Evolutionary conservation across 2,888 invertebrate species (phyloP).

Genomic region (Nomada lathburiana): DNA sequence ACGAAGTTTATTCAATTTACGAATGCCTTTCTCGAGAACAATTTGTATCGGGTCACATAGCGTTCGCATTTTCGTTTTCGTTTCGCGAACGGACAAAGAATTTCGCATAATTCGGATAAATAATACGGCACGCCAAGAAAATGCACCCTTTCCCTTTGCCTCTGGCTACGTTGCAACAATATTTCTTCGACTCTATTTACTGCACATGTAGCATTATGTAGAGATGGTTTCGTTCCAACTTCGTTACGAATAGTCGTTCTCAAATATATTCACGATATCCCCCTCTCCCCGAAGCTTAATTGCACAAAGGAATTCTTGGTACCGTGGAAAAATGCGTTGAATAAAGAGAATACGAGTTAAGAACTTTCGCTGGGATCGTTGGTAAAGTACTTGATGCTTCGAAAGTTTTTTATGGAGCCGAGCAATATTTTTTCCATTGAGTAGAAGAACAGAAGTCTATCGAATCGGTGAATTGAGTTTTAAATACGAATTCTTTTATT

Average conservation of each 20-base stretch:
- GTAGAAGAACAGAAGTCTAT: background rate
- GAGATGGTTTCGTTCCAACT: background rate
- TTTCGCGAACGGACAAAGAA: slow-evolving; percentile 14
- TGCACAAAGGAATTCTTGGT: slow-evolving; percentile 25
- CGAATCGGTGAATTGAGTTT: slow-evolving; percentile 3
- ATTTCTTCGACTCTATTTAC: slow-evolving; percentile 11
- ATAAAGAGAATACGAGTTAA: slow-evolving; percentile 10
- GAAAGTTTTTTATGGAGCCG: slow-evolving; percentile 9
- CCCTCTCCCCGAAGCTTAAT: slow-evolving; percentile 1
- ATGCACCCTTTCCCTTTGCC: background rate
- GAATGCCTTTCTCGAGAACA: slow-evolving; percentile 29
- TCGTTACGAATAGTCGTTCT: background rate
- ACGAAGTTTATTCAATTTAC: slow-evolving; percentile 55
- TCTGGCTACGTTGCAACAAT: slow-evolving; percentile 13
- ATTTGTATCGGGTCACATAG: slow-evolving; percentile 40
- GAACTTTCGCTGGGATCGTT: slow-evolving; percentile 1
- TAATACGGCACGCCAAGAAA: slow-evolving; percentile 33
- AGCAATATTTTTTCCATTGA: background rate
- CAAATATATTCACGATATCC: slow-evolving; percentile 25
- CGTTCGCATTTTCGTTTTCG: slow-evolving; percentile 12
- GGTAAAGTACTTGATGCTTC: slow-evolving; percentile 14
- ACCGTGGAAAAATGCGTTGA: background rate
- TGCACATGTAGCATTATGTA: slow-evolving; percentile 4
- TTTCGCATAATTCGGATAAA: slow-evolving; percentile 41
- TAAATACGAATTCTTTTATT: background rate